Conservation (phyloP, 2,888 invertebrate species). For the Drepanosiphum platanoidis region DNA sequence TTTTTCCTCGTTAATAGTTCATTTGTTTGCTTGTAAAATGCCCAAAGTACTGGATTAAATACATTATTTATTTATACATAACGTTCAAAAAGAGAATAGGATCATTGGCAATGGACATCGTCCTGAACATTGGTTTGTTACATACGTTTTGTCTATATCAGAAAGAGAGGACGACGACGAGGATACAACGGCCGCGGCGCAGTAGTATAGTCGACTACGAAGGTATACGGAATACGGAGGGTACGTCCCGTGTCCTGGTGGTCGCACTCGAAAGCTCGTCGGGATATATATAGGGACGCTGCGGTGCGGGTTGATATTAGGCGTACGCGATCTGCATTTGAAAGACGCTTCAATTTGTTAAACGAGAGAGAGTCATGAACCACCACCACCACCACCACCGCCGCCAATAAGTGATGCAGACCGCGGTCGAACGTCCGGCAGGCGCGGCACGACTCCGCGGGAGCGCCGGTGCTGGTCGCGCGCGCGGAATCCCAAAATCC, state of each 20-base stretch:
- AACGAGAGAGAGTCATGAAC: conserved; percentile 32
- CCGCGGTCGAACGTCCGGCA: neutral
- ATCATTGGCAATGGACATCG: no score
- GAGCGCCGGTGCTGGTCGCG: neutral
- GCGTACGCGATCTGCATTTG: conserved; percentile 50
- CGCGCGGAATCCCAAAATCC: conserved; percentile 30
- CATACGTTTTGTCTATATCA: no score
- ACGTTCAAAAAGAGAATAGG: no score
- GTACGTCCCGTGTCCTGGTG: neutral
- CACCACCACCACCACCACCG: no score
- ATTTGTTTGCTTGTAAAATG: no score
- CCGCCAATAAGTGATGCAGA: conserved; percentile 41
- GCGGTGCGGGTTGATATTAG: conserved; percentile 14
- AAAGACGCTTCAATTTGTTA: conserved; percentile 50
- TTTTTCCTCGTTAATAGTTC: no score
- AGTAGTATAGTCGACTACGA: neutral
- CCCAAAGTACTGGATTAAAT: no score
- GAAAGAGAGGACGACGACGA: neutral
- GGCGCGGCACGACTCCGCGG: neutral
- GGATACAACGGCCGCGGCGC: conserved; percentile 1
- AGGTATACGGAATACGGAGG: no score
- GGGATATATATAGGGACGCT: no score
- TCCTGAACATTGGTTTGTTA: no score
- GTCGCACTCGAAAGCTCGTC: neutral
- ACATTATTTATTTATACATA: no score